phyloP scores from a whole-genome alignment of 1,140 invertebrate species.

The Drosophila ananassae region DNA sequence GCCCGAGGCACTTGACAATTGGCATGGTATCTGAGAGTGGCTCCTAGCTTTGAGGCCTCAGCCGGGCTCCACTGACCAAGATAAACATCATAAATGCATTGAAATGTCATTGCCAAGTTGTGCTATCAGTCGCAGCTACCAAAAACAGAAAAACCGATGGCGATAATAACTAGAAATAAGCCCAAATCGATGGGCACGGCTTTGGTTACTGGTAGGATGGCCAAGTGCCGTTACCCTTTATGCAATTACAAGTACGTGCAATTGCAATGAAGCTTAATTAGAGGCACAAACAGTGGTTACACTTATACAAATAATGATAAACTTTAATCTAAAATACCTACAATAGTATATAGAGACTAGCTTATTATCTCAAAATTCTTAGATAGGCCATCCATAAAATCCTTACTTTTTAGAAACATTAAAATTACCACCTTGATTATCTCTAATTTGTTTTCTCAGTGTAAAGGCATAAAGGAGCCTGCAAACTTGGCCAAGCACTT shows the following conservation, averaged over 20 bases:
- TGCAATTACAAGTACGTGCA: constrained; percentile 78
- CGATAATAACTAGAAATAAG: constrained; percentile 62
- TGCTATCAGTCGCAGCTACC: constrained; percentile 64
- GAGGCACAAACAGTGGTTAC: constrained; percentile 47
- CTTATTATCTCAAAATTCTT: no score
- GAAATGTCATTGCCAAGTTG: constrained; percentile 81
- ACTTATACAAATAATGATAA: background rate
- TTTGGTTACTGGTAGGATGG: constrained; percentile 18
- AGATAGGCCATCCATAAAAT: no score
- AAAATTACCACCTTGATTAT: background rate
- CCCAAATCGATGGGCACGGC: constrained; percentile 47
- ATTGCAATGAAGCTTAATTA: constrained; percentile 72
- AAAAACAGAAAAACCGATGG: constrained; percentile 59
- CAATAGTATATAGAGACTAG: no score
- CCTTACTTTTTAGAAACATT: background rate
- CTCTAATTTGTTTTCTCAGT: background rate
- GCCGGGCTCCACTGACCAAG: constrained; percentile 37
- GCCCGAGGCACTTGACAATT: constrained; percentile 54
- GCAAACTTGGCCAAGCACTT: constrained; percentile 27
- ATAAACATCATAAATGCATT: constrained; percentile 83
- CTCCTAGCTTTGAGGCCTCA: constrained; percentile 14
- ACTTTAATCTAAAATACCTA: no score
- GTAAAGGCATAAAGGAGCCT: constrained; percentile 26
- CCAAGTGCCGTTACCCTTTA: constrained; percentile 69
- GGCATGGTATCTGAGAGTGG: constrained; percentile 55